phyloP scores from a whole-genome alignment of 2,888 invertebrate genomes.

The Lepidochitona cinerea region DNA sequence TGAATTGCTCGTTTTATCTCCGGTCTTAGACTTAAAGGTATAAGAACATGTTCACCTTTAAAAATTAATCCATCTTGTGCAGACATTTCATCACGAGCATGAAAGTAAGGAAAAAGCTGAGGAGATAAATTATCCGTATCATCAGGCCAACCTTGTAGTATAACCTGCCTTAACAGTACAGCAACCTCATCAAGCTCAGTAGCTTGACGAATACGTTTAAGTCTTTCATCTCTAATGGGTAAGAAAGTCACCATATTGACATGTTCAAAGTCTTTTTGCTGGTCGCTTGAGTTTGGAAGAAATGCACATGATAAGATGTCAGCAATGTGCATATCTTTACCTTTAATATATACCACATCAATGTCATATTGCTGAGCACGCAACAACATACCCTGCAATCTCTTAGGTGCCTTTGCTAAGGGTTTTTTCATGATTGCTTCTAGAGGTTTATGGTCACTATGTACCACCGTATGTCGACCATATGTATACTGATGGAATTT shows the following conservation, averaged over 20 bases:
- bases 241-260: not conserved
- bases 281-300: not conserved
- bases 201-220: not conserved
- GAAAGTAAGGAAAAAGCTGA: constrained; percentile 5
- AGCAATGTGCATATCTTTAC: constrained; percentile 26
- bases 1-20: not conserved
- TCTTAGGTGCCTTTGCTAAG: not conserved
- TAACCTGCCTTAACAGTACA: constrained; percentile 1
- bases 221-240: not conserved
- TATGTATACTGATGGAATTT: constrained; percentile 14
- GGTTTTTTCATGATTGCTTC: constrained; percentile 11
- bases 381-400: constrained; percentile 14
- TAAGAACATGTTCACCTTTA: constrained; percentile 12
- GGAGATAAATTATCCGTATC: not conserved
- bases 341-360: constrained; percentile 2
- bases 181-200: constrained; percentile 12
- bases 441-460: constrained; percentile 18
- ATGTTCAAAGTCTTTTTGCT: not conserved
- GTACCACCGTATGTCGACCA: constrained; percentile 8
- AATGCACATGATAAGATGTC: constrained; percentile 36
- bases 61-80: constrained; percentile 19
- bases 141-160: constrained; percentile 21
- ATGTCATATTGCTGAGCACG: constrained; percentile 6
- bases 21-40: not conserved
- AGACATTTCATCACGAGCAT: constrained; percentile 20